Evolutionary conservation across 2,797 vertebrate species (phyloP).

Genomic region (Clarias fuscus): DNA sequence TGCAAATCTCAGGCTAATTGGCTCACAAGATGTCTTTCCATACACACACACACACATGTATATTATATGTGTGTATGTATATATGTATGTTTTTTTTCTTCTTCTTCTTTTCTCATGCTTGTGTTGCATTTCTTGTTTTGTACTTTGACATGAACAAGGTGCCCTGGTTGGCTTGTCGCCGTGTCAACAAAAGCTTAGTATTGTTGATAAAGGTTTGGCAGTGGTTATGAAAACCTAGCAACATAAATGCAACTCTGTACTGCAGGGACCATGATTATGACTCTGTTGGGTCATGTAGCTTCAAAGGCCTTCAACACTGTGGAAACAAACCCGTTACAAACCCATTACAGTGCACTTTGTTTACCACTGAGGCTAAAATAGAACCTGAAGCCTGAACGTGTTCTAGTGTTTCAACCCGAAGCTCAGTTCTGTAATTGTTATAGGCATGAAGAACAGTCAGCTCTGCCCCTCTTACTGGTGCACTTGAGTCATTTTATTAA

Average conservation of each 20-base stretch:
- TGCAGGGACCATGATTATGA: background rate
- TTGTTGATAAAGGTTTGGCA: constrained; percentile 10
- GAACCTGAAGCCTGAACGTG: constrained; percentile 10
- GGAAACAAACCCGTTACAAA: background rate
- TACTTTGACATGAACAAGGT: background rate
- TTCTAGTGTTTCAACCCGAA: constrained; percentile 28
- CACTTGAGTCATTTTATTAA: constrained; percentile 11
- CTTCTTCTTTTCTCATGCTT: background rate
- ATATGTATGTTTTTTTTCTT: background rate
- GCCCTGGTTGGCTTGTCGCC: constrained; percentile 24
- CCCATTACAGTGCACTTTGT: background rate
- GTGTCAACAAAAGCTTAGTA: constrained; percentile 37
- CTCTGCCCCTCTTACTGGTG: constrained; percentile 2
- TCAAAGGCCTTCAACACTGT: background rate
- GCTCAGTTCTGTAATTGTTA: constrained; percentile 16
- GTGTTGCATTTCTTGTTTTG: background rate
- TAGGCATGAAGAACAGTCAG: constrained; percentile 21
- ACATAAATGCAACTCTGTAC: background rate
- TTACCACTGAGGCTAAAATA: constrained; percentile 33
- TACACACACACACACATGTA: too few relatives aligned
- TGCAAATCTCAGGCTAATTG: background rate
- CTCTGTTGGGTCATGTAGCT: constrained; percentile 1
- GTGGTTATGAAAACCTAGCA: constrained; percentile 29
- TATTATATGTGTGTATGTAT: too few relatives aligned
- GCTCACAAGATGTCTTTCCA: background rate